Percentiles rank a stretch among this genome's conserved stretches.
Conservation (phyloP, 2,113 vertebrate species). For the Cebidichthys violaceus region DNA sequence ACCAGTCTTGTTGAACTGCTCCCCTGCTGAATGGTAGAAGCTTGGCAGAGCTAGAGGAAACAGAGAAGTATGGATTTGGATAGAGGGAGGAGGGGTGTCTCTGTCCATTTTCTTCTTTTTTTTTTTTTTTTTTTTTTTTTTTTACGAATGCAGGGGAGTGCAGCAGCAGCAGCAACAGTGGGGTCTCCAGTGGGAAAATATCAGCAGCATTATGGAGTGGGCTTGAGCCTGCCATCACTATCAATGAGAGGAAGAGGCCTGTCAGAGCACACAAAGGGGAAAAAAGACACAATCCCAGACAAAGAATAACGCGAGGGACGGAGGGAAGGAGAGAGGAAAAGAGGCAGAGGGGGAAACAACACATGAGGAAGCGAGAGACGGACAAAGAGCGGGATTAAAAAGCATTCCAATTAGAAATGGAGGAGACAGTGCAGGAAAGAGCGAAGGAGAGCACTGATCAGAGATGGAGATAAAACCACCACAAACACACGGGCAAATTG, state of each 20-base stretch:
- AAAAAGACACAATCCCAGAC: constrained; percentile 64
- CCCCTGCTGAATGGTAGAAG: constrained; percentile 73
- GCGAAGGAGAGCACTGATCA: constrained; percentile 60
- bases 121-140: constrained; percentile 37
- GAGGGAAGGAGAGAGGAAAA: constrained; percentile 51
- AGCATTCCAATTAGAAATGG: constrained; percentile 63
- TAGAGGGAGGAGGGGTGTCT: constrained; percentile 41
- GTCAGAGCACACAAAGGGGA: constrained; percentile 73
- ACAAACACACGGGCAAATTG: constrained; percentile 53
- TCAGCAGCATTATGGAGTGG: constrained; percentile 70
- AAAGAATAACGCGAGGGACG: constrained; percentile 53
- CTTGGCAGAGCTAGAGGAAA: constrained; percentile 81
- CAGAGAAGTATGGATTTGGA: constrained; percentile 65
- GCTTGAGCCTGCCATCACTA: constrained; percentile 75
- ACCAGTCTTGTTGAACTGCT: constrained; percentile 75
- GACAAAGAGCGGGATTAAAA: constrained; percentile 63
- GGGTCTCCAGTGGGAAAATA: constrained; percentile 79
- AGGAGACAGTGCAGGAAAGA: constrained; percentile 44
- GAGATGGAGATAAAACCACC: constrained; percentile 65
- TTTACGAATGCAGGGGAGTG: constrained; percentile 44
- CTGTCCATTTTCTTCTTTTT: constrained; percentile 57
- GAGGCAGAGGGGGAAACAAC: constrained; percentile 38
- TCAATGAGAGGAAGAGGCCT: constrained; percentile 80
- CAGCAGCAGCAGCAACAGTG: constrained; percentile 64
- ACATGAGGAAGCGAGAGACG: constrained; percentile 36